Percentiles rank a stretch among this genome's conserved stretches.
phyloP scores from a whole-genome alignment of 2,113 vertebrate genomes.

The Leiothrix lutea region DNA sequence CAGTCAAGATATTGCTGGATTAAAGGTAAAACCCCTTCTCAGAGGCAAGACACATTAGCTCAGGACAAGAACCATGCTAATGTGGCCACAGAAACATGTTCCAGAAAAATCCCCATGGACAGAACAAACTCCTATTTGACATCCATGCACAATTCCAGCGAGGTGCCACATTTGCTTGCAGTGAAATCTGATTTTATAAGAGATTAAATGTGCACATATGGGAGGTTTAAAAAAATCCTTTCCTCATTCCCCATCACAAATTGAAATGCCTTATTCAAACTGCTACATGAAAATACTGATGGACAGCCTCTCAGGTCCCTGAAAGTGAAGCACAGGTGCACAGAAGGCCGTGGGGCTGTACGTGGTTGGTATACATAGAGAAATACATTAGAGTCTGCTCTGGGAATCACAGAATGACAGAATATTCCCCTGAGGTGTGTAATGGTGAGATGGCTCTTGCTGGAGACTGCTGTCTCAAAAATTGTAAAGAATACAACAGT shows the following conservation, averaged over 20 bases:
- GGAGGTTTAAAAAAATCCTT: background rate
- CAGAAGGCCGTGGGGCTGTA: background rate
- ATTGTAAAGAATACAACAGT: background rate
- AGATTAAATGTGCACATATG: background rate
- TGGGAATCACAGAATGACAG: background rate
- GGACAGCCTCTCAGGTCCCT: background rate
- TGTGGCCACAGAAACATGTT: background rate
- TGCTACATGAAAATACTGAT: background rate
- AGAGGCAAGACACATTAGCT: background rate
- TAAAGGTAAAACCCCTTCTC: background rate
- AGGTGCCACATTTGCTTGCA: background rate
- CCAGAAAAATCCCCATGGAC: background rate
- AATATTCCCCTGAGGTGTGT: background rate
- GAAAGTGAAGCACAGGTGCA: background rate
- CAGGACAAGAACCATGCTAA: background rate
- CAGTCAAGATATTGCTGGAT: background rate
- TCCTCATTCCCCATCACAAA: background rate
- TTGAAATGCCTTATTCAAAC: background rate
- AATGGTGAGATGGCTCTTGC: background rate
- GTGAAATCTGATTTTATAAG: background rate
- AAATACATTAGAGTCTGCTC: background rate
- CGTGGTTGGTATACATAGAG: background rate
- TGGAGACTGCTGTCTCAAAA: background rate
- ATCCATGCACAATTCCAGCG: accelerated
- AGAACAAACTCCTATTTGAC: background rate